Evolutionary conservation across 2,888 invertebrate species (phyloP).

Genomic region (Lottia gigantea): DNA sequence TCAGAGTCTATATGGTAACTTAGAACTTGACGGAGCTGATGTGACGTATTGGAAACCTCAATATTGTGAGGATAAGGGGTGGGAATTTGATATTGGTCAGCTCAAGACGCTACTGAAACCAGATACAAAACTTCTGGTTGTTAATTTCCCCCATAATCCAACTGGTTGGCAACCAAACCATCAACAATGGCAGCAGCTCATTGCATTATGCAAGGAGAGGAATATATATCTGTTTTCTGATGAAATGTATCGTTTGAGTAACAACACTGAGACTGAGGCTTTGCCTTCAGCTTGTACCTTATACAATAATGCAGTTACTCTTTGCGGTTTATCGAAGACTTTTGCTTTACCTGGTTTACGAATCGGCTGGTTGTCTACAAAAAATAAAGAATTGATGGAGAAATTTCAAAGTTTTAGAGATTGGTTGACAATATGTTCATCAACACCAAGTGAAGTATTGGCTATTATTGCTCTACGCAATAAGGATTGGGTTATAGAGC

Average conservation of each 20-base stretch:
- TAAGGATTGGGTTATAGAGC: conserved; percentile 16
- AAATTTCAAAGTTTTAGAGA: conserved; percentile 28
- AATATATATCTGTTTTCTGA: conserved; percentile 32
- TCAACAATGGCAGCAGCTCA: conserved; percentile 23
- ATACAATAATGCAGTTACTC: conserved; percentile 28
- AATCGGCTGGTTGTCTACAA: conserved; percentile 33
- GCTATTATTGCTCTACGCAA: conserved; percentile 32
- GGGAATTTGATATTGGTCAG: conserved; percentile 28
- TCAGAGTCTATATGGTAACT: conserved; percentile 35
- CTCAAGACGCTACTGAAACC: conserved; percentile 18
- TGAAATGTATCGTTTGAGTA: conserved; percentile 35
- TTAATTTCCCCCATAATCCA: conserved; percentile 41
- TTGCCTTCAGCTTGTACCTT: conserved; percentile 28
- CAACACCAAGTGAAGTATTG: conserved; percentile 32
- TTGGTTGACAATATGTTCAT: conserved; percentile 33
- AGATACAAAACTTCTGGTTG: conserved; percentile 33
- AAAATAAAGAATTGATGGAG: conserved; percentile 23
- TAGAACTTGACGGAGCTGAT: conserved; percentile 18
- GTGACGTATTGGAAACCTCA: conserved; percentile 25
- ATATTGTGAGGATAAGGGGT: conserved; percentile 13
- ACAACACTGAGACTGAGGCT: conserved; percentile 27
- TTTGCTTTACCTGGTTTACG: conserved; percentile 35
- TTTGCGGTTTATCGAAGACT: conserved; percentile 35
- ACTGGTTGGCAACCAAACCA: conserved; percentile 28
- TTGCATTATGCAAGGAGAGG: conserved; percentile 26